Percentiles rank a stretch among this genome's conserved stretches.
Conservation (phyloP, 92 coral and sea anemone species). For the Porites lobata region DNA sequence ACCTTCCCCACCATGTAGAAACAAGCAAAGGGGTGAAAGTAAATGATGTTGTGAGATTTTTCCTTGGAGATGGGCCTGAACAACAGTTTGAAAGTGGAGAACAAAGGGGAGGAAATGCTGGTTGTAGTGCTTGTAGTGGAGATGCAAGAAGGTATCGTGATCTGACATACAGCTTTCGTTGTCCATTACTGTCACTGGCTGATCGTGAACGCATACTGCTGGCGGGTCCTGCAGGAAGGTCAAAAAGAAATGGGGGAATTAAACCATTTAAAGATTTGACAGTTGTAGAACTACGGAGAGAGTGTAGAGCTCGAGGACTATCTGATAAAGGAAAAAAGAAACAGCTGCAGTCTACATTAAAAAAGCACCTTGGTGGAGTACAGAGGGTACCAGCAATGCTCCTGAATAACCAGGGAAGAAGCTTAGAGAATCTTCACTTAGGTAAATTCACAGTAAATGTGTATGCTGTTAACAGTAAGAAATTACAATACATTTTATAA, state of each 20-base stretch:
- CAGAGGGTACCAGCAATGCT: slow-evolving; percentile 28
- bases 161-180: neutral
- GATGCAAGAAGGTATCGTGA: slow-evolving; percentile 7
- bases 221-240: slow-evolving; percentile 10
- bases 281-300: neutral
- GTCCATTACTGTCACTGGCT: neutral
- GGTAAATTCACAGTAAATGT: neutral
- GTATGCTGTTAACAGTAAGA: neutral
- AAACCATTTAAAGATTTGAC: neutral
- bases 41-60: neutral
- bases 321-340: neutral
- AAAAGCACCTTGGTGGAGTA: neutral
- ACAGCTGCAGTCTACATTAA: neutral
- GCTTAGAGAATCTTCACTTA: slow-evolving; percentile 1
- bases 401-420: neutral
- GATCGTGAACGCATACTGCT: neutral
- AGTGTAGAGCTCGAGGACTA: slow-evolving; percentile 12
- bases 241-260: neutral
- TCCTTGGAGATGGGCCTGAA: slow-evolving; percentile 6
- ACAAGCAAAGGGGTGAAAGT: neutral
- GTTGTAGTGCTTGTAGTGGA: slow-evolving; percentile 2
- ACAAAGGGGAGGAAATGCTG: slow-evolving; percentile 18
- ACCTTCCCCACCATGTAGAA: neutral
- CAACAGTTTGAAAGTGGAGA: slow-evolving; percentile 14
- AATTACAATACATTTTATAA: neutral